These are phyloP conservation scores for Gymnobelideus leadbeateri DNA, from an alignment of 2,113 vertebrate genomes.

Conservation along the genomic window DNA sequence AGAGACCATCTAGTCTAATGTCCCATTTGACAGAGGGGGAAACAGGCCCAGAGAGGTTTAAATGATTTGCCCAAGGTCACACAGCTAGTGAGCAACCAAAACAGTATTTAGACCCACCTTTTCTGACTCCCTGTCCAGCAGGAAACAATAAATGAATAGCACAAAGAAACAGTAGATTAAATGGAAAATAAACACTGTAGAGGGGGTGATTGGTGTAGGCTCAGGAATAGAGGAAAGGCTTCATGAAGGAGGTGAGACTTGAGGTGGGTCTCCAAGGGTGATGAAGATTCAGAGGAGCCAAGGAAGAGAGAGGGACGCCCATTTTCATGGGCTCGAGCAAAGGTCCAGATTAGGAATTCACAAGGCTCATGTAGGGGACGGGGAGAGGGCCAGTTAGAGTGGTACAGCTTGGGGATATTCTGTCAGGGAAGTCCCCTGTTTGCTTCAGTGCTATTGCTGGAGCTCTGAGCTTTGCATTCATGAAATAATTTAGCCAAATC, in stretches of 20 bases:
- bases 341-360: not conserved
- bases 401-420: too few species aligned
- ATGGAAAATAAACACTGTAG: not conserved
- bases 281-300: not conserved
- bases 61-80: not conserved
- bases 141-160: not conserved
- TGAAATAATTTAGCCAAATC: too few species aligned
- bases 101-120: not conserved
- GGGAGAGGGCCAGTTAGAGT: not conserved
- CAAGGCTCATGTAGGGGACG: not conserved
- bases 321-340: not conserved
- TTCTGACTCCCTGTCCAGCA: not conserved
- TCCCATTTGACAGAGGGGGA: not conserved
- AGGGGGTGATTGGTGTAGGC: not conserved
- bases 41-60: not conserved
- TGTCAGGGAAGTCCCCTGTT: not conserved
- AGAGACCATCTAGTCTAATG: not conserved
- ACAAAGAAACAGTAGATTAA: not conserved
- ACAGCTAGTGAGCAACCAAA: not conserved
- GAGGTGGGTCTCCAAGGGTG: not conserved
- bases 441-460: not conserved
- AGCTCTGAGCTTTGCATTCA: not conserved
- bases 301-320: not conserved
- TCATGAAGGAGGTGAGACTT: not conserved
- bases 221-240: not conserved